Evolutionary conservation across 2,797 vertebrate genomes (phyloP), one percentile per base, ranked within the genome.

Genomic region (Rhynchotus rufescens): DNA sequence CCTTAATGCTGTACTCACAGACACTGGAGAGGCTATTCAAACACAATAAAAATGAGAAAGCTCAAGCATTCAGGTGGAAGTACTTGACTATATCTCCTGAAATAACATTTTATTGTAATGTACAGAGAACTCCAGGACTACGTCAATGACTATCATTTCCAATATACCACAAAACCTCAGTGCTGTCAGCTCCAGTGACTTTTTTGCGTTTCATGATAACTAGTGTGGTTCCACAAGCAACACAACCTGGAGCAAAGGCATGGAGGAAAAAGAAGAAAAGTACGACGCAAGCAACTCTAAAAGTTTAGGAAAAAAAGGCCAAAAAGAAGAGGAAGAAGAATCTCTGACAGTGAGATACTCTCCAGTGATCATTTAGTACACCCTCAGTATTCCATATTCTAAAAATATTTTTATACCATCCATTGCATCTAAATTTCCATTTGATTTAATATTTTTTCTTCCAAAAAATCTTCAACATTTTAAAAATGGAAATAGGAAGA

Each of bases 1-100:
- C 75, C 81, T 79, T 84, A 72, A 90, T 69, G 40, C 57, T 81
- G 75, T 74, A 83, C 68, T 93, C 72, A 54, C 32, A 91, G 80
- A 34, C 83, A 82, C 72, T 67, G 28, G 68, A 79, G 77, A 89
- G 68, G 49, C 88, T 94, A 81, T 93, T 96, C 80, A 79, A 92
- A 85, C 64, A 78, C 86, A 92, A 75, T 95, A 83, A 94, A 95
- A 95, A 92, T 51, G 87, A 90, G 88, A 94, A 89, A 94, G 65
- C 34, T 10, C 67, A 94, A 90, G 78, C 78, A 23, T 62, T 89
- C 69, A 21, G 54, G 56, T 2, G 4, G 68, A 94, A 90, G 45
- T 65, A 90, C 73, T 89, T 92, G 66, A 92, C 62, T 89, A 28
- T 73, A 89, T 80, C 86, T 94, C 45, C 78, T 65, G 49, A 82